Conservation (phyloP, 2,888 invertebrate species). For the Eupelmus urozonus region DNA sequence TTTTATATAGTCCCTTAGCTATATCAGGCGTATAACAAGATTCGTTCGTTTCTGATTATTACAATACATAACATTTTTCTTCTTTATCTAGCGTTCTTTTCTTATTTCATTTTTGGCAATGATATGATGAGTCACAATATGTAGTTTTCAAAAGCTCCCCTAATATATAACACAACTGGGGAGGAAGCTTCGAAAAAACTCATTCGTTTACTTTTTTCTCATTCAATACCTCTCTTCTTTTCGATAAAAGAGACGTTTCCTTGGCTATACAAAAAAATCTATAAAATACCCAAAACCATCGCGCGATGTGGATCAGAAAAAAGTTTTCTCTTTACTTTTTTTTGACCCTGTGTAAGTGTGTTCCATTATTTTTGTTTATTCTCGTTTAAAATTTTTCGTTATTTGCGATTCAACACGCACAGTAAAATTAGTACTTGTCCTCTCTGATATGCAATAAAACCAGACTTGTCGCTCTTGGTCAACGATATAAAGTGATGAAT, state of each 20-base stretch:
- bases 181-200: conserved; percentile 38
- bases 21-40: conserved; percentile 74
- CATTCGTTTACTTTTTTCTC: conserved; percentile 17
- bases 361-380: conserved; percentile 39
- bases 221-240: no score
- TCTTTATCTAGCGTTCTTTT: conserved; percentile 57
- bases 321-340: conserved; percentile 62
- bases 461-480: conserved; percentile 75
- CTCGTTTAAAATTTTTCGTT: conserved; percentile 24
- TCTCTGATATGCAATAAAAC: conserved; percentile 76
- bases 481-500: conserved; percentile 57
- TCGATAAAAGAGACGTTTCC: conserved; percentile 41
- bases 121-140: conserved; percentile 59
- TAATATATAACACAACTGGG: conserved; percentile 25
- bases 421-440: conserved; percentile 61
- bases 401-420: conserved; percentile 20
- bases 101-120: conserved; percentile 55
- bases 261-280: conserved; percentile 69
- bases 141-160: conserved; percentile 46
- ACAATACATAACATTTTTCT: conserved; percentile 72
- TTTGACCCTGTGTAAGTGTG: conserved; percentile 58
- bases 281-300: conserved; percentile 76
- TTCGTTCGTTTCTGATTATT: conserved; percentile 66
- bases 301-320: conserved; percentile 63
- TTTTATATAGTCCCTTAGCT: conserved; percentile 52